A percentile compares a stretch with the other conserved stretches of the same genome.
These are phyloP conservation scores for Phymastichus coffea DNA, from an alignment of 1,140 invertebrate species.

Conservation along the genomic window DNA sequence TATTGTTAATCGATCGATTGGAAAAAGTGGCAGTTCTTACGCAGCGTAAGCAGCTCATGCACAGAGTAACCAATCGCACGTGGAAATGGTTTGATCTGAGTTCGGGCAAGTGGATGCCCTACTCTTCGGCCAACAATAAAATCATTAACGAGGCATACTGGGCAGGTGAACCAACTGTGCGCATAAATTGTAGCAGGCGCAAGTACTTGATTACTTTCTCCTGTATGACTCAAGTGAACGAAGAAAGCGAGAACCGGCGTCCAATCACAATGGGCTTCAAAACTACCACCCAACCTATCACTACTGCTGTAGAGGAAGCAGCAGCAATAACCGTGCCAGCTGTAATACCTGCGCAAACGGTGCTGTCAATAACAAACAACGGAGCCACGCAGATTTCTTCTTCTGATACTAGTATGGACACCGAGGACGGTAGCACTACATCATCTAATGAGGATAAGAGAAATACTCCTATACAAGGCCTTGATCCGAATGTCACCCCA, in stretches of 20 bases:
- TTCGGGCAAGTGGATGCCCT: constrained; percentile 79
- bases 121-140: constrained; percentile 74
- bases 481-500: constrained; percentile 48
- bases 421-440: constrained; percentile 39
- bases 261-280: constrained; percentile 77
- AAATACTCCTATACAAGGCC: constrained; percentile 46
- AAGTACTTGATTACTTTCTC: constrained; percentile 80
- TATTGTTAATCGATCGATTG: constrained; percentile 78
- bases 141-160: constrained; percentile 83
- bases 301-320: not conserved
- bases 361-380: too few relatives aligned
- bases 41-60: constrained; percentile 70
- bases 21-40: constrained; percentile 77
- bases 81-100: constrained; percentile 90
- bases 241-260: constrained; percentile 80
- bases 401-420: constrained; percentile 53
- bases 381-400: not conserved
- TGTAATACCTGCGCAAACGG: too few relatives aligned
- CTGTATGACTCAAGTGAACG: constrained; percentile 80
- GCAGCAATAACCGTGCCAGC: not conserved
- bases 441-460: constrained; percentile 38
- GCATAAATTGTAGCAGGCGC: constrained; percentile 74
- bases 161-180: constrained; percentile 71
- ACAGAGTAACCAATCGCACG: constrained; percentile 60
- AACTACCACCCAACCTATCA: constrained; percentile 28